Evolutionary conservation across 2,797 vertebrate genomes (phyloP), one percentile per base, ranked within the genome.

Genomic region (Fistularia commersonii): DNA sequence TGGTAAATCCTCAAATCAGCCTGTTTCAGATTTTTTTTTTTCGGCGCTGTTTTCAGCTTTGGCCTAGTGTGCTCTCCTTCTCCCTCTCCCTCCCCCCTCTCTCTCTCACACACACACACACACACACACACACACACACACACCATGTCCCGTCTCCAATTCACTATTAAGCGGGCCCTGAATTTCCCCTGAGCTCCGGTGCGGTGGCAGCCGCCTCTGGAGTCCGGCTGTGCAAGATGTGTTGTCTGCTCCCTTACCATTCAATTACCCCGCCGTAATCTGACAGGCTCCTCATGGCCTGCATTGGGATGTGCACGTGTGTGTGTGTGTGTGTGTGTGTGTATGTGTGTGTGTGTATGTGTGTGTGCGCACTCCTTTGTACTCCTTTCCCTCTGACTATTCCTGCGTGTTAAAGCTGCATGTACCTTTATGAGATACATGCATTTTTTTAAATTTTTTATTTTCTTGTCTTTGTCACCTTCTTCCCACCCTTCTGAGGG

Each of bases 221-320:
- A 85, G 83, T 81, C 73, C 64, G 75, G 79, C 82, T 82, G 77
- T 69, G 83, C 77, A 78, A 79, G 82, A 85, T 79, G 80, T 84
- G 82, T 83, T 84, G 84, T 81, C 81, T 78, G 77, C 69, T 84
- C 77, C 70, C 74, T 82, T 81, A 85, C 80, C 82, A 78, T 86
- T 83, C 80, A 81, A 82, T 86, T 83, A 83, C 80, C 84, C 77
- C 79, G 70, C 83, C 86, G 78, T 84, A 83, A 89, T 85, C 82
- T 84, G 84, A 86, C 86, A 85, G 83, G 77, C 77, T 83, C 77
- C 75, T 84, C 83, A 65, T 86, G 82, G 70, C 79, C 80, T 72
- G 81, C 64, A 53, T 71, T 56, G 73, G 75, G 79, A 80, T 65
- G 72, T 74, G 76, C 67, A 65, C 64, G 15, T 35, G 47, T 65